Evolutionary conservation across 2,797 vertebrate species (phyloP), one percentile per base, ranked within the genome.

Genomic region (Pangasius macronema): DNA sequence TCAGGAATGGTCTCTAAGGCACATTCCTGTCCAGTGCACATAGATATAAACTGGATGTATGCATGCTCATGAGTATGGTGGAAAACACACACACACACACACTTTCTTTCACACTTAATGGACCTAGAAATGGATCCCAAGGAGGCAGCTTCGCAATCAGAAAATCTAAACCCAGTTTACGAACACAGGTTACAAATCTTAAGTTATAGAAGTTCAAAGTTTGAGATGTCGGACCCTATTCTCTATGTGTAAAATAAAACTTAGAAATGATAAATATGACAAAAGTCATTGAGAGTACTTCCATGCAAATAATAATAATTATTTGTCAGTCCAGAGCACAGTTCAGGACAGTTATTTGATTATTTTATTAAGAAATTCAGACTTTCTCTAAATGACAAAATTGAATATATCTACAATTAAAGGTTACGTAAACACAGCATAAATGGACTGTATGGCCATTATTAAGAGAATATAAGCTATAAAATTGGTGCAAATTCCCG

Each of bases 1-100:
- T 86, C 86, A 89, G n/a, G 79, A 83, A 82, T 75, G 27, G 72
- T 70, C 49, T 51, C 65, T 68, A 82, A 77, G 51, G 33, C 55
- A 75, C 57, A 77, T 82, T 46, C 61, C 84, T 53, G 84, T 33
- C 63, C 72, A 57, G 53, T 79, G 51, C 42, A 70, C 55, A 72
- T 79, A 87, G 80, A 61, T 5, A 87, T 88, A 27, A 24, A 10
- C 79, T 24, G 33, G 61, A 55, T 16, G 8, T 61, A 61, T 61
- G 24, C 55, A 81, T 27, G 79, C 36, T 81, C 79, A 61, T 46
- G 79, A 46, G 6, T 9, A 63, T 63, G 24, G 57, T 82, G 57
- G 57, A 82, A 80, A 42, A 24, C n/a, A 22, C 73, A 76, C 24
- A 5, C 72, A 73, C 75, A 53, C 16, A 55, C 51, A 20, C 27